Base-by-base conservation (phyloP, 2,113 vertebrate species). In the Illadopsis cleaveri region DNA sequence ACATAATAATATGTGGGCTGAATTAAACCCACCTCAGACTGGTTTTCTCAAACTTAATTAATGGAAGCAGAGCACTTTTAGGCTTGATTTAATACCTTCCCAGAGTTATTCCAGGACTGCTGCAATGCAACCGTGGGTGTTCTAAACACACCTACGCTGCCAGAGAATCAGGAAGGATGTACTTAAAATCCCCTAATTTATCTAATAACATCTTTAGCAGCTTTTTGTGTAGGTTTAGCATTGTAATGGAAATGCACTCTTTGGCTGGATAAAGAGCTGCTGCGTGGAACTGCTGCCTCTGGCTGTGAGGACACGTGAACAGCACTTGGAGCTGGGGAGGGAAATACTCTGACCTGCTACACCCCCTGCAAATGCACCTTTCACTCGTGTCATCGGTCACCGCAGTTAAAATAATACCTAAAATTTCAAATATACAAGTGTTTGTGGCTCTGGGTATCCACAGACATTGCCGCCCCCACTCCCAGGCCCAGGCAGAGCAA, bases 141-240 rank as follows among this genome's bases (percentile, higher is more conserved):
- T 97, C 75, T 92, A 88, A 94, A 87, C 78, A 96, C 97, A 91
- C 97, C 97, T 97, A 97, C 95, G 10, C 77, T 88, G 93, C 92
- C 96, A 93, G 73, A 86, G 75, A 97, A 97, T 96, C 97, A 98
- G 97, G 98, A 98, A 98, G 97, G 96, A 98, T 97, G 93, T 97
- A 96, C 96, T 98, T 93, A 93, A 98, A 96, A 97, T 96, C 98
- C 95, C 93, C 96, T 98, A 97, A 98, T 98, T 98, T 98, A 96
- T 97, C 97, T 98, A 98, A 98, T 97, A 97, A 98, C 93, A 95
- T 97, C 97, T 97, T 97, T 96, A 97, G 96, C 85, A 37, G 92
- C 95, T 97, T 90, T 94, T 77, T 96, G 94, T 98, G 97, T 97
- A 97, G 97, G 97, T 97, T 98, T 96, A 54, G 92, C 50, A 97